Evolutionary conservation across 1,140 invertebrate species (phyloP), one percentile per base, ranked within the genome.

Genomic region (Chironomus tepperi): DNA sequence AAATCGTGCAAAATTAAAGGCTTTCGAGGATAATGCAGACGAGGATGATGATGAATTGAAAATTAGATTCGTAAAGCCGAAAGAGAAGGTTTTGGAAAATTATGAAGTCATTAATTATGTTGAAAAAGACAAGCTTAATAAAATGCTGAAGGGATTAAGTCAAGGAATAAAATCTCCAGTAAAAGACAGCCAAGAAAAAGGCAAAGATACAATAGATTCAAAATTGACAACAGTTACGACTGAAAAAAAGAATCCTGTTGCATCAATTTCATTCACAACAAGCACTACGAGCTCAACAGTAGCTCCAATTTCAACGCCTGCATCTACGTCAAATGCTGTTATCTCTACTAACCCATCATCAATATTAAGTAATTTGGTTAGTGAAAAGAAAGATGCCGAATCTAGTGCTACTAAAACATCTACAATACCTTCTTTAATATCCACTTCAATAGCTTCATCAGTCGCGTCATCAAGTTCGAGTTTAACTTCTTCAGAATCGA

Each of bases 11-110:
- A 57, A n/a, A 15, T 5, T 57, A n/a, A 12, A 3, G 5, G 12
- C 47, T 1, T n/a, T 15, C 19, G 19, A 70, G 19, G 18, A 18
- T 70, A 21, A 21, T 21, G 65, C 19, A 10, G 65, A 70, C 19
- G 65, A 70, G 2, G 64, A 67, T 67, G 65, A 67, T 67, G 65
- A 21, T 70, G 65, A 70, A 21, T 9, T 18, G 19, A 70, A 70
- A 70, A 70, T 70, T 19, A 16, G 19, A 18, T 70, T 70, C 18
- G 65, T 70, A 10, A 70, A 70, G 19, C 65, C 65, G 1, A 18
- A 21, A 18, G 65, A 70, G 12, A 18, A 18, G 9, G 9, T 21
- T 3, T 21, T 19, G 18, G 65, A 70, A 18, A 21, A 70, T 70
- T 19, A 70, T 9, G 65, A 70, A 10, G 19, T 70, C 9, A 70